Conservation (phyloP, 2,797 vertebrate genomes). For the Peromyscus attwateri region DNA sequence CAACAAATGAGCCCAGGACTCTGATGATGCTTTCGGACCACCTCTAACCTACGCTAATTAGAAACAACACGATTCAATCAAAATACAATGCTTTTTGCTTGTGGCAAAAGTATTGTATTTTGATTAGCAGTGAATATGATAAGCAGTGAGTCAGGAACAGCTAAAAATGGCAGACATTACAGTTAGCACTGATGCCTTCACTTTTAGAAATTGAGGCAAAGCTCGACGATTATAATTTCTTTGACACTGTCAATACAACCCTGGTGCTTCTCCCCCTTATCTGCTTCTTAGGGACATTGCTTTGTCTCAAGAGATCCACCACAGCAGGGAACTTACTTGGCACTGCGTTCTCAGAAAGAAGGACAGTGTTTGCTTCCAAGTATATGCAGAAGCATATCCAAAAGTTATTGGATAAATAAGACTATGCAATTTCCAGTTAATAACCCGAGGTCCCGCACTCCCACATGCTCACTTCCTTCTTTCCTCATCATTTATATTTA, state of each 20-base stretch:
- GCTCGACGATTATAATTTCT: not conserved
- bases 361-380: not conserved
- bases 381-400: not conserved
- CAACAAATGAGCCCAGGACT: not conserved
- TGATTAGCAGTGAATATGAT: not conserved
- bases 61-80: not conserved
- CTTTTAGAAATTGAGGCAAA: conserved; percentile 3
- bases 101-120: not conserved
- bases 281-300: not conserved
- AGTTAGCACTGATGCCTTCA: not conserved
- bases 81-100: not conserved
- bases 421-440: not conserved
- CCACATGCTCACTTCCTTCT: not conserved
- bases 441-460: not conserved
- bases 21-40: not conserved
- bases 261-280: no score
- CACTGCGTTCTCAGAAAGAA: not conserved
- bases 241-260: not conserved
- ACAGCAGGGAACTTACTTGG: not conserved
- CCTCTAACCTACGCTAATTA: not conserved
- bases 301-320: not conserved
- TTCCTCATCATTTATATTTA: not conserved
- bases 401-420: not conserved
- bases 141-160: not conserved
- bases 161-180: not conserved